Evolutionary conservation across 1,140 invertebrate species (phyloP).

Genomic region (Diprion similis): DNA sequence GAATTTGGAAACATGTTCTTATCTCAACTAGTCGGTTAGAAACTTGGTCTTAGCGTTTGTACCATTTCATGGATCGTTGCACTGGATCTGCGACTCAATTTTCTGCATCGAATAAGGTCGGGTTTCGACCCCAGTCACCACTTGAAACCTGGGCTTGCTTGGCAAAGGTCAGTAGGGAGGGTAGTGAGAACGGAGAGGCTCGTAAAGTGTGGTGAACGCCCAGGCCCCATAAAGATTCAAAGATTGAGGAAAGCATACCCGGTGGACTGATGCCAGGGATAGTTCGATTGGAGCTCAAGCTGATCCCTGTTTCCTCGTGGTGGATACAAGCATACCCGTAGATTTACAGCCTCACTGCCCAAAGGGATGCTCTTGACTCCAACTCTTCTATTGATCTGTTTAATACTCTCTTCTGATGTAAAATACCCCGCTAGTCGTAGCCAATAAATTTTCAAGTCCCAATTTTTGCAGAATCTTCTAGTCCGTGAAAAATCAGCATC

Average conservation of each 20-base stretch:
- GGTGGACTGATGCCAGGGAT: background rate
- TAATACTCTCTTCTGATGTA: background rate
- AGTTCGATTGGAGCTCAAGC: background rate
- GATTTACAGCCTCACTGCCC: too few species aligned
- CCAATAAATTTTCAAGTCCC: too few species aligned
- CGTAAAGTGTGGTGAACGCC: slow-evolving; percentile 42
- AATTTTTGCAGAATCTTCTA: too few species aligned
- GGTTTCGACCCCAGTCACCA: background rate
- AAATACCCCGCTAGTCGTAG: background rate
- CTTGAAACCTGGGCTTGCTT: background rate
- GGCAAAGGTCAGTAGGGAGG: slow-evolving; percentile 16
- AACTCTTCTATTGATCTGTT: background rate
- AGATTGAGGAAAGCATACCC: slow-evolving; percentile 9
- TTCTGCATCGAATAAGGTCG: background rate
- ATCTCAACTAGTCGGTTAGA: background rate
- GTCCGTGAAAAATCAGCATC: too few species aligned
- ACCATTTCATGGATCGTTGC: background rate
- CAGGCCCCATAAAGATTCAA: slow-evolving; percentile 39
- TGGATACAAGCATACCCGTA: background rate
- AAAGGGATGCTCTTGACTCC: background rate
- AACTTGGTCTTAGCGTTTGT: background rate
- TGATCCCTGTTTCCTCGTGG: background rate
- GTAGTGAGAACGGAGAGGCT: slow-evolving; percentile 29
- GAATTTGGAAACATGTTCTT: too few species aligned
- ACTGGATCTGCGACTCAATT: background rate